A percentile compares a stretch with the other conserved stretches of the same genome.
Evolutionary conservation across 2,888 invertebrate genomes (phyloP).

Genomic region (Aproaerema taeniolella): DNA sequence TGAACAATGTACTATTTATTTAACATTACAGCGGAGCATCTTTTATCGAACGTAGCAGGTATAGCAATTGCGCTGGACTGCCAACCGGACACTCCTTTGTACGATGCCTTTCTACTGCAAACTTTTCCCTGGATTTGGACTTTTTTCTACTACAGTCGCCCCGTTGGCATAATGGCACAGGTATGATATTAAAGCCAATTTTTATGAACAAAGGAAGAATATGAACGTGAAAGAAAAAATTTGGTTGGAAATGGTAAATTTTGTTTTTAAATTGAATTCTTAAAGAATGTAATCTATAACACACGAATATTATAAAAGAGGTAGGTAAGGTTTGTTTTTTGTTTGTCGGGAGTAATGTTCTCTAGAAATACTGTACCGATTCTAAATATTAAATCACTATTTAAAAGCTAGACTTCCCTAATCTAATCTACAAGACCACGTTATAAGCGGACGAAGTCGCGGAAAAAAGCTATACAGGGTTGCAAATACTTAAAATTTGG

Average conservation of each 20-base stretch:
- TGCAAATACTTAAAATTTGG: background rate
- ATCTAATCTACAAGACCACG: too few relatives aligned
- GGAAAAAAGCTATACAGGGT: background rate
- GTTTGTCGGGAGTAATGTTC: too few relatives aligned
- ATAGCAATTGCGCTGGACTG: constrained; percentile 36
- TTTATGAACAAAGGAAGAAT: background rate
- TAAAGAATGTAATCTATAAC: too few relatives aligned
- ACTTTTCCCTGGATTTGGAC: constrained; percentile 37
- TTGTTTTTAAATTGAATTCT: too few relatives aligned
- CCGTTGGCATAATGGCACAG: constrained; percentile 26
- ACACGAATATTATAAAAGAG: background rate
- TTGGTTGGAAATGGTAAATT: too few relatives aligned
- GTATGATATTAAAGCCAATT: background rate
- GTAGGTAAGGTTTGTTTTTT: too few relatives aligned
- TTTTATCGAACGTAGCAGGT: constrained; percentile 33
- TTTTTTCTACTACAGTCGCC: constrained; percentile 31
- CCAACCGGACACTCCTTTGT: constrained; percentile 26
- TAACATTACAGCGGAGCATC: constrained; percentile 51
- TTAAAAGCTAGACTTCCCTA: too few relatives aligned
- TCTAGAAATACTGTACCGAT: too few relatives aligned
- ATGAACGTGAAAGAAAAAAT: background rate
- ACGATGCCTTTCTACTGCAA: constrained; percentile 29
- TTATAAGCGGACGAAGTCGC: too few relatives aligned
- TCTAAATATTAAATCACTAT: too few relatives aligned
- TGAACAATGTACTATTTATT: too few relatives aligned